Evolutionary conservation across 1,140 invertebrate species (phyloP), one percentile per base, ranked within the genome.

Genomic region (Euwallacea similis): DNA sequence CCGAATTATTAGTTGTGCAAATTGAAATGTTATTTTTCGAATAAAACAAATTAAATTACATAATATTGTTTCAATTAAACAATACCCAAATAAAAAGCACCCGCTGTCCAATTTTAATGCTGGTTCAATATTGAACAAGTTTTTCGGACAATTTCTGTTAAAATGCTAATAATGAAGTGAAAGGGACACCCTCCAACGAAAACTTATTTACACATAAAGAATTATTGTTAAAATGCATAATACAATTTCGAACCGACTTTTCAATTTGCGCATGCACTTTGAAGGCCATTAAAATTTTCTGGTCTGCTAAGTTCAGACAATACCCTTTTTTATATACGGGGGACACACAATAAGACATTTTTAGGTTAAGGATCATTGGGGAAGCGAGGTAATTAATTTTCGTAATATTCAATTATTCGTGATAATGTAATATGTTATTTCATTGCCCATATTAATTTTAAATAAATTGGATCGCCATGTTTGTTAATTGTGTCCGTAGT

Each of bases 251-350:
- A 13, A 42, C 42, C 8, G 11, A 42, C 21, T 46, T 41, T 42
- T 33, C 9, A 63, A 63, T 46, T 44, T 13, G 44, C 42, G 42
- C 42, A 63, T 65, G 63, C 21, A 21, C 42, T 65, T 53, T 53
- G 47, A 54, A 65, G 46, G 63, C 47, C 50, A 54, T 65, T 65
- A 54, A 65, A 53, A 65, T 65, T 53, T 65, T 65, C 63, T 54
- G 63, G 63, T 65, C 63, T 65, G 63, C 50, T 65, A 65, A 53
- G 13, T 65, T 65, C 44, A 65, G 44, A 63, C 61, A 47, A 50
- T 63, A 63, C 41, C 21, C 11, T 56, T 56, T 56, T 56, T 56
- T 56, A 50, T 50, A 50, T 16, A 56, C 11, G 54, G 54, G 54
- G 47, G 13, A 50, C 46, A 50, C 46, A 50, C 46, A 50, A 50